Base-by-base conservation (phyloP, 1,140 invertebrate genomes). In the Medauroidea extradentata region DNA sequence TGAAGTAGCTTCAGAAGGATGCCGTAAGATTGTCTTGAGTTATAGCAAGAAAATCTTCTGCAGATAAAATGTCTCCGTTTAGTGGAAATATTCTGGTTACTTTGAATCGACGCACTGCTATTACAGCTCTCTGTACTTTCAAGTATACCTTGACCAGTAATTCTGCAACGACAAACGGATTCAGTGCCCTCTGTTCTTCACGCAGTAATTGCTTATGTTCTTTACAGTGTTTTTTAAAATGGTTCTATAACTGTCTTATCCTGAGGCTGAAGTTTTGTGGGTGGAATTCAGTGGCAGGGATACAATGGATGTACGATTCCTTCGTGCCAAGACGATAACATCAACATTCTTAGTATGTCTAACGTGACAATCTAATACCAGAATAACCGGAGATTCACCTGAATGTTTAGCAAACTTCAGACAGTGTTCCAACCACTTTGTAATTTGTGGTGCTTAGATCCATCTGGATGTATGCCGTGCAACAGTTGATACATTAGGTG, bases 181-280 rank as follows among this genome's bases (percentile, higher is more conserved):
- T 34, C 11, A 34, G 29, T 34, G 29, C 29, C 11, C 29, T 34
- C 29, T 34, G 29, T 7, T 34, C 29, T 34, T 34, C 29, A 34
- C 29, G 29, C 29, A 34, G 29, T 34, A 34, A 11, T 34, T 7
- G 29, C 29, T 11, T 34, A 2, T 63, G 16, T 51, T 63, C 62
- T 54, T 61, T 48, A 42, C 57, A 46, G 23, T 59, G 67, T 29
- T 56, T 65, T 13, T 9, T 64, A 69, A 16, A 71, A 57, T 23
- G 74, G 68, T 43, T 62, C 64, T 64, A 76, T 75, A 60, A 78
- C 69, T 39, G 62, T 62, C 13, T 73, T 68, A 63, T 77, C 75
- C 3, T 77, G 63, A 19, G 74, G 73, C 56, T 78, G 75, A 2
- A 79, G 48, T 52, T 68, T 65, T 63, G 48, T 73, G 69, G 2